Evolutionary conservation across 2,888 invertebrate species (phyloP).

Genomic region (Tiphia femorata): DNA sequence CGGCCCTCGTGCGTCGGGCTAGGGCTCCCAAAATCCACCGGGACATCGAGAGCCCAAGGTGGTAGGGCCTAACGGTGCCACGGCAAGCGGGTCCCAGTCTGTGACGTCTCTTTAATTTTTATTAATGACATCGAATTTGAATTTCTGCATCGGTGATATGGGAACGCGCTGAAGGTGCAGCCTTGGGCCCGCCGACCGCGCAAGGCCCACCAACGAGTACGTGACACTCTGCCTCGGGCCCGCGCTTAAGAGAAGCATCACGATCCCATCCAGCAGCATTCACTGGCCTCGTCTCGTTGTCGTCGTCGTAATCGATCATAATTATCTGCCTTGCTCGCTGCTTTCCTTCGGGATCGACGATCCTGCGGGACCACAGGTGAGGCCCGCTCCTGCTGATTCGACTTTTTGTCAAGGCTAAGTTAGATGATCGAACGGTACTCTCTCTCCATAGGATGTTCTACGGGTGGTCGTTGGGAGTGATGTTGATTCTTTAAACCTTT

Average conservation of each 20-base stretch:
- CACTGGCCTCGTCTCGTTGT: conserved; percentile 13
- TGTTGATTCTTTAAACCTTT: too few species aligned
- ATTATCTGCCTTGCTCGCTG: conserved; percentile 50
- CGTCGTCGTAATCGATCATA: conserved; percentile 60
- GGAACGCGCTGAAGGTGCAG: conserved; percentile 51
- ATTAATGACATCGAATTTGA: conserved; percentile 68
- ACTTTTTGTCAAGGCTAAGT: too few species aligned
- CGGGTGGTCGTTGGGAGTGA: too few species aligned
- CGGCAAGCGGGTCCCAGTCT: conserved; percentile 43
- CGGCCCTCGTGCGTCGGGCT: conserved; percentile 24
- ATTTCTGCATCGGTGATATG: conserved; percentile 69
- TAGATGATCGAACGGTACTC: too few species aligned
- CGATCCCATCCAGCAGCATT: too few species aligned
- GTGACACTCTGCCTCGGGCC: conserved; percentile 49
- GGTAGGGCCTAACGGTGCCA: conserved; percentile 30
- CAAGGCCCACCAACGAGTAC: conserved; percentile 30
- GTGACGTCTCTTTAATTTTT: conserved; percentile 69
- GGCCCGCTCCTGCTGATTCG: too few species aligned
- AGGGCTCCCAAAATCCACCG: conserved; percentile 1
- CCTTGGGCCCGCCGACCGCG: conserved; percentile 1
- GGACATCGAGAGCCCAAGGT: conserved; percentile 12
- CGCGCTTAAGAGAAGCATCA: conserved; percentile 45
- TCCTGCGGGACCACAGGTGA: conserved; percentile 19
- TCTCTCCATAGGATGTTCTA: too few species aligned
- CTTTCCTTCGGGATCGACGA: conserved; percentile 14